phyloP scores from a whole-genome alignment of 2,888 invertebrate genomes.

The Laothoe populi region DNA sequence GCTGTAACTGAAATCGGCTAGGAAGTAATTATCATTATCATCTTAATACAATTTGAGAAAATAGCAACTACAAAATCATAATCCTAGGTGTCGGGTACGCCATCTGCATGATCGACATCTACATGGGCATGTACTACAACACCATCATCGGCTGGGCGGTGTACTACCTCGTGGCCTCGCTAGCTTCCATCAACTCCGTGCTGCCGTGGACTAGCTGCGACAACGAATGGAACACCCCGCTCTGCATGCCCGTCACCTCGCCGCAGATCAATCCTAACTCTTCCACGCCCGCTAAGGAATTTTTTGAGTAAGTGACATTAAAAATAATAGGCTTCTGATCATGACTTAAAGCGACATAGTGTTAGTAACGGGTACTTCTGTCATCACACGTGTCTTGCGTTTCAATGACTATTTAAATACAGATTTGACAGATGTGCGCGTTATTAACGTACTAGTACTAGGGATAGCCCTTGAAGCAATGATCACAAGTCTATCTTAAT shows the following conservation, averaged over 20 bases:
- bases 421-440: no score
- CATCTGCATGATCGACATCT: constrained; percentile 97
- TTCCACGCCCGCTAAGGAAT: constrained; percentile 93
- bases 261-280: constrained; percentile 81
- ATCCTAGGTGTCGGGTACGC: constrained; percentile 95
- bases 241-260: constrained; percentile 88
- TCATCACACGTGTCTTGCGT: no score
- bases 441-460: no score
- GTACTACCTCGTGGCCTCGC: constrained; percentile 94
- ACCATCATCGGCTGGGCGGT: constrained; percentile 98
- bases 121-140: constrained; percentile 98
- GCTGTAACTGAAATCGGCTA: no score
- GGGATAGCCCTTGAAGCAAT: no score
- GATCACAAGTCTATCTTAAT: no score
- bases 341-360: no score
- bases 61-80: no score
- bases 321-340: not conserved
- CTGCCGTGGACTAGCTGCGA: constrained; percentile 95
- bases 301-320: constrained; percentile 91
- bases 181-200: constrained; percentile 91
- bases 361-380: no score
- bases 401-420: no score
- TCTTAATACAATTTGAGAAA: no score
- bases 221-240: constrained; percentile 93
- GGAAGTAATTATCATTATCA: no score